A percentile compares a stretch with the other conserved stretches of the same genome.
Conservation (phyloP, 2,113 vertebrate species). For the Notothenia rossii region DNA sequence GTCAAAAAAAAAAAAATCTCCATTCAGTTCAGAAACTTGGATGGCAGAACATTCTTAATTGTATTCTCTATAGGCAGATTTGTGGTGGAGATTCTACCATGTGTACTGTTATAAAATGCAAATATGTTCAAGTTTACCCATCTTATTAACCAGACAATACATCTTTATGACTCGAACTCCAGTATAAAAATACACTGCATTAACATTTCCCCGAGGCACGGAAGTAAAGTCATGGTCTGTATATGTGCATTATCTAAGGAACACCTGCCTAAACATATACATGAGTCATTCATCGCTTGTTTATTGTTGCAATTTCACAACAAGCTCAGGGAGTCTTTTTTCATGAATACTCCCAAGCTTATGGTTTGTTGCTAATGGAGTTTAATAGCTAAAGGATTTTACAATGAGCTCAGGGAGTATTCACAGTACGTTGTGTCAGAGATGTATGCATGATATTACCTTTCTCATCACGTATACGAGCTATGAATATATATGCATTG, state of each 20-base stretch:
- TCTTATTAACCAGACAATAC: slow-evolving; percentile 23
- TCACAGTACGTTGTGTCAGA: not conserved
- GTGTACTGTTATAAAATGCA: slow-evolving; percentile 1
- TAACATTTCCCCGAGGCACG: not conserved
- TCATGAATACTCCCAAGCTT: slow-evolving; percentile 13
- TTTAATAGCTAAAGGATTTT: slow-evolving; percentile 41
- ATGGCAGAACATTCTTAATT: not conserved
- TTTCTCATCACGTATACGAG: not conserved
- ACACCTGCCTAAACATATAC: not conserved
- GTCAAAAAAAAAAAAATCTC: not conserved
- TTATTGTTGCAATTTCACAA: slow-evolving; percentile 17
- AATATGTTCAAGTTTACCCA: not conserved
- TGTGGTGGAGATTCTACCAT: not conserved
- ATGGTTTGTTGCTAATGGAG: slow-evolving; percentile 28
- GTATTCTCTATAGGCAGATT: not conserved
- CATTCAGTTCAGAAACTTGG: slow-evolving; percentile 19
- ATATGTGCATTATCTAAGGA: not conserved
- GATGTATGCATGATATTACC: slow-evolving; percentile 14
- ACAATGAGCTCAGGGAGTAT: slow-evolving; percentile 22
- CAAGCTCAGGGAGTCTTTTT: slow-evolving; percentile 1
- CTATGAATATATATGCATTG: not conserved
- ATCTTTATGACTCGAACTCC: slow-evolving; percentile 16
- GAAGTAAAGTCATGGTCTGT: not conserved
- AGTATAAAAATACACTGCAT: slow-evolving; percentile 1
- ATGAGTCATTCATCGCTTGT: not conserved